Percentiles rank a stretch among this genome's conserved stretches.
Conservation (phyloP, 2,113 vertebrate species). For the Bos indicus region DNA sequence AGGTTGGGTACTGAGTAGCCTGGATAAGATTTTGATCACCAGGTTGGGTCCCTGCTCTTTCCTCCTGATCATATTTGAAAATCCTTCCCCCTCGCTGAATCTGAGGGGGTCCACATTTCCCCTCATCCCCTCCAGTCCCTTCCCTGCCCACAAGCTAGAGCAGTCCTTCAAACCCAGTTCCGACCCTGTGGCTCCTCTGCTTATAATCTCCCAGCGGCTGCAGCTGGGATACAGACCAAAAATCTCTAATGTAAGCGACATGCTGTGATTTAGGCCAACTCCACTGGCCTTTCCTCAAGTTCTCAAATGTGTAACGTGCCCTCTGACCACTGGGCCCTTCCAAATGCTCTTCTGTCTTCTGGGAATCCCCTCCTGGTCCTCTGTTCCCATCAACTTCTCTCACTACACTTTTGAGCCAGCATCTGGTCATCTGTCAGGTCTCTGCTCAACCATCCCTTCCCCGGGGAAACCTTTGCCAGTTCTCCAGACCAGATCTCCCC, state of each 20-base stretch:
- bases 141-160: neutral
- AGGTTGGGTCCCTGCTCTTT: neutral
- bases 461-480: neutral
- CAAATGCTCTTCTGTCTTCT: neutral
- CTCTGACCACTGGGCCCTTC: neutral
- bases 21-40: neutral
- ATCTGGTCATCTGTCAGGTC: neutral
- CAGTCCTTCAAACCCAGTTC: neutral
- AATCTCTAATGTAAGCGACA: neutral
- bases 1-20: neutral
- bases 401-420: neutral
- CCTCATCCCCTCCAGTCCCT: fast-evolving
- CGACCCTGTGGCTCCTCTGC: neutral
- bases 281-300: neutral
- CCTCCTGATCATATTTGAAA: neutral
- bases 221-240: neutral
- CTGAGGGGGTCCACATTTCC: neutral
- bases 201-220: neutral
- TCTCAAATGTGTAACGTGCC: neutral
- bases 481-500: neutral
- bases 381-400: neutral
- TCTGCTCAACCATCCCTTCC: neutral
- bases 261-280: neutral
- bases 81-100: neutral
- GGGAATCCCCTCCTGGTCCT: neutral